Conservation (phyloP, 1,140 invertebrate species). For the Aphelinus certus region DNA sequence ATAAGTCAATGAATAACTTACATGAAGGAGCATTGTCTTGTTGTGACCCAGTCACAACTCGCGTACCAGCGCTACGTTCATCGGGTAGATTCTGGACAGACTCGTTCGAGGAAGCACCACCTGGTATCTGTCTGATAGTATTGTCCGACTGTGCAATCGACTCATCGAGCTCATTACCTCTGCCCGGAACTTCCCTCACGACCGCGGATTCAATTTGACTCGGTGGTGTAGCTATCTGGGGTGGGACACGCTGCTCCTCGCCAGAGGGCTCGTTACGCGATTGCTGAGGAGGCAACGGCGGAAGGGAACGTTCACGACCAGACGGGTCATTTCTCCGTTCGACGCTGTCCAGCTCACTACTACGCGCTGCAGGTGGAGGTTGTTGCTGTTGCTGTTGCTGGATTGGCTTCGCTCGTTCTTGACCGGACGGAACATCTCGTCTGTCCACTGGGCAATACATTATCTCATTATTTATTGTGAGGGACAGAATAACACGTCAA, state of each 20-base stretch:
- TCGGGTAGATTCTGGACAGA: conserved; percentile 42
- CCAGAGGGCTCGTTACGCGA: conserved; percentile 62
- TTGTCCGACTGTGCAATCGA: conserved; percentile 47
- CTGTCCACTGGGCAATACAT: conserved; percentile 50
- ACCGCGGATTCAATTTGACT: conserved; percentile 51
- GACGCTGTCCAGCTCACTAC: conserved; percentile 34
- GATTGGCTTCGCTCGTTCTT: conserved; percentile 50
- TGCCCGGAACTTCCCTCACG: conserved; percentile 56
- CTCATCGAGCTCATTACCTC: conserved; percentile 56
- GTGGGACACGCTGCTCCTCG: conserved; percentile 53
- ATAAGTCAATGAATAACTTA: conserved; percentile 40
- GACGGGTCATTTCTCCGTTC: conserved; percentile 62
- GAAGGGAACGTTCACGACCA: conserved; percentile 56
- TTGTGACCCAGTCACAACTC: conserved; percentile 61
- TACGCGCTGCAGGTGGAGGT: conserved; percentile 6
- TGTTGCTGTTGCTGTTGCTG: conserved; percentile 1
- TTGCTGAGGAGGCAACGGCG: conserved; percentile 49
- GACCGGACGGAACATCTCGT: conserved; percentile 59
- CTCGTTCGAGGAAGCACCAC: conserved; percentile 58
- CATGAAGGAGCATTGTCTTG: conserved; percentile 49
- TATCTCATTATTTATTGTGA: too few relatives aligned
- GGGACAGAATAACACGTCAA: too few relatives aligned
- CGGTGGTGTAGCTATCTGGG: conserved; percentile 35
- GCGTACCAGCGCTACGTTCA: conserved; percentile 46
- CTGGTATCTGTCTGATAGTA: conserved; percentile 56